Percentiles rank a stretch among this genome's conserved stretches.
phyloP scores from a whole-genome alignment of 2,113 vertebrate genomes.

The Syngnathus scovelli region DNA sequence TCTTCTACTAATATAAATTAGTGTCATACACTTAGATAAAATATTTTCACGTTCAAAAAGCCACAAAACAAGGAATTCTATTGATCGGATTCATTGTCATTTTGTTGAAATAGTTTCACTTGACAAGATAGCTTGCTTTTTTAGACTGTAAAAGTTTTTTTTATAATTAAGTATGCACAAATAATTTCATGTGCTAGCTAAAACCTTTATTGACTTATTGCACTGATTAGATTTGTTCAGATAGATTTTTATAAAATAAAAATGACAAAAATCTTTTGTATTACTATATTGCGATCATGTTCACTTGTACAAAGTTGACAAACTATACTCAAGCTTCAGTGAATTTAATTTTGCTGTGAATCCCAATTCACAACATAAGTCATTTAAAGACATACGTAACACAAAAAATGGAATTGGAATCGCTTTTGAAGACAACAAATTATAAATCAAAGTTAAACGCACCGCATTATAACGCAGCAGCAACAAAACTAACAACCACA shows the following conservation, averaged over 20 bases:
- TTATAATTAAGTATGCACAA: too few species aligned
- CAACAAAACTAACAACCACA: neutral
- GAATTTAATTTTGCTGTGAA: neutral
- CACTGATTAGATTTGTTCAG: too few species aligned
- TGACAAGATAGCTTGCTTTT: too few species aligned
- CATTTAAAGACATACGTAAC: neutral
- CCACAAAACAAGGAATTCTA: neutral
- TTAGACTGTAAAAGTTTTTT: too few species aligned
- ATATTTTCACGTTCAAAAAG: neutral
- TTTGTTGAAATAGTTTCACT: too few species aligned
- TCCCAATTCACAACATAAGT: neutral
- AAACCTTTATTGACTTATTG: too few species aligned
- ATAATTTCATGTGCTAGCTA: too few species aligned
- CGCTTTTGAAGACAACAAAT: neutral
- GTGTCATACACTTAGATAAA: neutral
- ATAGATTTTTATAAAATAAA: too few species aligned
- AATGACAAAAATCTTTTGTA: too few species aligned
- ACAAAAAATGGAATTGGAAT: neutral
- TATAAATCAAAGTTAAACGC: too few species aligned
- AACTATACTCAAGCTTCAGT: neutral
- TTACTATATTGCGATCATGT: neutral
- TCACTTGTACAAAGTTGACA: too few species aligned
- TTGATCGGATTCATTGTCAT: neutral
- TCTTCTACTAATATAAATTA: neutral
- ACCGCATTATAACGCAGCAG: neutral